These are phyloP conservation scores for Microctenopoma lineatum DNA, from an alignment of 2,797 vertebrate species.

Conservation along the genomic window DNA sequence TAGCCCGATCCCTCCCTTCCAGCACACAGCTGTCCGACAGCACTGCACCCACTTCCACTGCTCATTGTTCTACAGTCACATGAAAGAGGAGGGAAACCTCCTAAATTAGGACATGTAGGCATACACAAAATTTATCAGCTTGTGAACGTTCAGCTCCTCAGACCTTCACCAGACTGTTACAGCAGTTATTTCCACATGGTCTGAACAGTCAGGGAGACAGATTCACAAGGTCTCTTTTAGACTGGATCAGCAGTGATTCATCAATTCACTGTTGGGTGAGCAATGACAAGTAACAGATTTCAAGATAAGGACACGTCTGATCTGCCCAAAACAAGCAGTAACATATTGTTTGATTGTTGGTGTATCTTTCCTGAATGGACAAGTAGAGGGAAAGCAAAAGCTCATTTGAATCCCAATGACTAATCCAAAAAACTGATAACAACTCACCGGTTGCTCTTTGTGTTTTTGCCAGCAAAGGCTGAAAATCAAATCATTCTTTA, in stretches of 20 bases:
- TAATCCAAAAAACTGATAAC: slow-evolving; percentile 29
- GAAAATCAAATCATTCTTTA: slow-evolving; percentile 32
- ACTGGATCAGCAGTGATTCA: slow-evolving; percentile 43
- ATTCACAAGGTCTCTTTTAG: slow-evolving; percentile 26
- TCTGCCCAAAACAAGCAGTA: slow-evolving; percentile 12
- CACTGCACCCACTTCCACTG: slow-evolving; percentile 64
- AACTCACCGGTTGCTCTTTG: slow-evolving; percentile 18
- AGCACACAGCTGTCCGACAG: slow-evolving; percentile 80
- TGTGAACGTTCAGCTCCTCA: slow-evolving; percentile 9
- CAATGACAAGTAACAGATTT: slow-evolving; percentile 35
- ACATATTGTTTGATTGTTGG: slow-evolving; percentile 7
- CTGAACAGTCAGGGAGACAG: slow-evolving; percentile 19
- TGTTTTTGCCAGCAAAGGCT: slow-evolving; percentile 33
- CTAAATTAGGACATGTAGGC: slow-evolving; percentile 32
- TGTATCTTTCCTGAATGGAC: neutral
- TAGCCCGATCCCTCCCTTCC: slow-evolving; percentile 71
- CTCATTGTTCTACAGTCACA: slow-evolving; percentile 75
- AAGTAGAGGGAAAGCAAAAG: neutral
- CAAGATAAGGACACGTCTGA: slow-evolving; percentile 12
- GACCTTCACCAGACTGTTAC: slow-evolving; percentile 9
- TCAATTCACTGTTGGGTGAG: slow-evolving; percentile 30
- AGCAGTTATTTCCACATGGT: slow-evolving; percentile 33
- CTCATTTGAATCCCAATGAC: slow-evolving; percentile 30
- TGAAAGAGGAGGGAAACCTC: slow-evolving; percentile 52
- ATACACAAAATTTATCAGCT: slow-evolving; percentile 15